Base-by-base conservation (phyloP, 1,140 invertebrate species). In the Mya arenaria region DNA sequence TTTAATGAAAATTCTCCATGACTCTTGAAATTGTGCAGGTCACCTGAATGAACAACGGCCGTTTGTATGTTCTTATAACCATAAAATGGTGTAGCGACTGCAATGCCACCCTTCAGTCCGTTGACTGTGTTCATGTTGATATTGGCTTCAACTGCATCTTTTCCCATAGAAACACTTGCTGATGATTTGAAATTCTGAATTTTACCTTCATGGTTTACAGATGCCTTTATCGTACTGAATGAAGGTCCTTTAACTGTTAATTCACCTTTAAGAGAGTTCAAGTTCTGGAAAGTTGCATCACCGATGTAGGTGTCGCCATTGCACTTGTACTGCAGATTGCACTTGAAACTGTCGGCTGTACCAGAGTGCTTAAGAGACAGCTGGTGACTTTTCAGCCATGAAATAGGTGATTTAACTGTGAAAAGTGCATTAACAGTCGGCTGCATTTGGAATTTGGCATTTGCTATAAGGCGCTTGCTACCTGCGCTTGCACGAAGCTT, bases 291-390 rank as follows among this genome's bases (percentile, higher is more conserved):
- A 15, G 69, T 6, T 8, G 69, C 48, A 34, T 72, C 69, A 3
- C 69, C 69, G 17, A 37, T 25, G 41, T 72, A 56, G 19, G 66
- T 48, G 41, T 69, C 52, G 4, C 66, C 66, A 28, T 69, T 69
- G 66, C 44, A 44, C 23, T 30, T 69, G 52, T 69, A 69, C 8
- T 69, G 37, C 66, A 69, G 41, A 52, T 69, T 69, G 39, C 41
- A 72, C 37, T 72, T 72, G 48, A 72, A 72, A 34, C 44, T 72
- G 19, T 72, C 30, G 6, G 25, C 23, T 13, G 8, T 56, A 36
- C 69, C 69, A n/a, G 52, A 44, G 58, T 72, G 69, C 25, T 72
- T 72, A 23, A 72, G 13, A n/a, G 69, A 72, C 28, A 72, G 13
- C 32, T 72, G 69, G 8, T 72, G 69, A 25, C 36, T 72, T 69